Conservation (phyloP, 2,113 vertebrate species). For the Ptychochromis oligacanthus region DNA sequence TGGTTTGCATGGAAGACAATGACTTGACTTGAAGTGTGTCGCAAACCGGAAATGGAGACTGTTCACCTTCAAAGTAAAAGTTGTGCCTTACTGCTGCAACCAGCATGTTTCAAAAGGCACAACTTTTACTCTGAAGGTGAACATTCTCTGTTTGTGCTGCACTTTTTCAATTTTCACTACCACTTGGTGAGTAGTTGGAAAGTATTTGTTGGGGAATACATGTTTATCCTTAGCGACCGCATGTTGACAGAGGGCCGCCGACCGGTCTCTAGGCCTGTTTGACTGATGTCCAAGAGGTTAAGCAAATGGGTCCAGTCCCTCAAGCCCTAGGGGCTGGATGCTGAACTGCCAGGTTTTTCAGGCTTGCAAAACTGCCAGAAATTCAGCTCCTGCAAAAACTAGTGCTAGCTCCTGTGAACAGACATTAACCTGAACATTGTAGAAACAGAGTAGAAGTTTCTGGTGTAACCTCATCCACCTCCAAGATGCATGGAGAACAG, state of each 20-base stretch:
- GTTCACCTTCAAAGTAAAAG: not conserved
- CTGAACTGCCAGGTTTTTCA: not conserved
- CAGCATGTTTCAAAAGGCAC: not conserved
- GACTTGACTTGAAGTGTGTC: not conserved
- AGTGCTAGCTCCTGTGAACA: fast-evolving
- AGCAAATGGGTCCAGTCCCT: not conserved
- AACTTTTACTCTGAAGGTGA: no score
- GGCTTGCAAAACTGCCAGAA: not conserved
- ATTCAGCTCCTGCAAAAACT: not conserved
- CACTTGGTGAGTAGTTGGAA: not conserved
- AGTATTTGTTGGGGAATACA: no score
- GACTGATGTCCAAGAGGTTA: not conserved
- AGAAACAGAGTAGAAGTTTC: not conserved
- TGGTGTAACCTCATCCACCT: not conserved
- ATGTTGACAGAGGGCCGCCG: not conserved
- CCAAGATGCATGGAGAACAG: not conserved
- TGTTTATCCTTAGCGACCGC: no score
- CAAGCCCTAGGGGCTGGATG: not conserved
- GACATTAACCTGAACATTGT: not conserved
- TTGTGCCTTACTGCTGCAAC: no score
- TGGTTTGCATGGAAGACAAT: not conserved
- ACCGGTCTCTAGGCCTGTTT: fast-evolving
- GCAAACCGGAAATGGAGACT: not conserved
- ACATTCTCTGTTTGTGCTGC: not conserved
- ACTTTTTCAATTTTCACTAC: not conserved